Percentiles rank a stretch among this genome's conserved stretches.
Evolutionary conservation across 2,888 invertebrate genomes (phyloP).

Genomic region (Slavum lentiscoides): DNA sequence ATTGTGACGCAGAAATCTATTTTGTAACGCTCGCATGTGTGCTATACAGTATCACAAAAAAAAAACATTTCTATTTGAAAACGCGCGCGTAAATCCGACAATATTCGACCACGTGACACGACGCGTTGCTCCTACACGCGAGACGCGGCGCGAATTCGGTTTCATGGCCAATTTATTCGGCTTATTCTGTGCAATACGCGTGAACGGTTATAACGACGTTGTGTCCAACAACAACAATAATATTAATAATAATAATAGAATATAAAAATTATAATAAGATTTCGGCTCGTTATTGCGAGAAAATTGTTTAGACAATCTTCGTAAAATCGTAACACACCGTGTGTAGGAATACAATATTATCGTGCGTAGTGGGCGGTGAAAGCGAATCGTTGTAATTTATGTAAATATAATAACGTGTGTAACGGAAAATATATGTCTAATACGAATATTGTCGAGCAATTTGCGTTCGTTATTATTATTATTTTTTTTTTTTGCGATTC

Average conservation of each 20-base stretch:
- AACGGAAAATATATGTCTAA: neutral
- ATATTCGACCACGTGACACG: too few relatives aligned
- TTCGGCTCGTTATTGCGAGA: neutral
- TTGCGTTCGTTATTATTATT: neutral
- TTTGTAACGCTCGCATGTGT: too few relatives aligned
- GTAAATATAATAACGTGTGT: neutral
- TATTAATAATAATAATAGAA: neutral
- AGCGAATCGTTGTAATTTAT: neutral
- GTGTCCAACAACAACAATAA: neutral
- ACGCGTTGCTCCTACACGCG: neutral
- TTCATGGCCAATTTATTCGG: slow-evolving; percentile 19
- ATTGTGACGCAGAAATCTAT: too few relatives aligned
- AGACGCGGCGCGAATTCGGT: slow-evolving; percentile 11
- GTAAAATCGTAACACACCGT: too few relatives aligned
- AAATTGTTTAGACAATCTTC: slow-evolving; percentile 7
- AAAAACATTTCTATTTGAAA: too few relatives aligned
- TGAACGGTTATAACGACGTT: neutral
- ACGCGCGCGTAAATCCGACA: too few relatives aligned
- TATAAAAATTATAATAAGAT: neutral
- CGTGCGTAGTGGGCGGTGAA: slow-evolving; percentile 15
- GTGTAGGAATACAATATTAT: neutral
- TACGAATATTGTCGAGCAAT: neutral
- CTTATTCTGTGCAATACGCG: neutral
- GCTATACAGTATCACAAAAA: too few relatives aligned
- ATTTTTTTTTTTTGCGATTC: neutral